A percentile compares a stretch with the other conserved stretches of the same genome.
phyloP scores from a whole-genome alignment of 2,888 invertebrate genomes.

The Syritta pipiens region DNA sequence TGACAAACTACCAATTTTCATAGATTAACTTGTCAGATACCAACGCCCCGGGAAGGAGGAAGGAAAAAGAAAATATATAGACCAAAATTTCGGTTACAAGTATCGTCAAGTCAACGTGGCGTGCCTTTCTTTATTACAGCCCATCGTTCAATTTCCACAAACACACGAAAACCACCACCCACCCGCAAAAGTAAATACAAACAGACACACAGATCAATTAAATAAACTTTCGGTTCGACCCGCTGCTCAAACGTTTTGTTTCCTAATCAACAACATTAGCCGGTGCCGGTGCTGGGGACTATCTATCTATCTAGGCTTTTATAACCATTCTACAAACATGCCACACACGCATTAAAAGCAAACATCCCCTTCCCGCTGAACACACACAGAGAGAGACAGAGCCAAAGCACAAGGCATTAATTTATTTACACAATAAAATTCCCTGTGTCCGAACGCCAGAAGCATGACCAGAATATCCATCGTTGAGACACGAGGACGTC shows the following conservation, averaged over 20 bases:
- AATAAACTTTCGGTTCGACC: conserved; percentile 56
- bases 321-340: conserved; percentile 49
- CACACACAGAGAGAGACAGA: conserved; percentile 1
- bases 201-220: conserved; percentile 56
- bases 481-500: too few species aligned
- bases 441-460: conserved; percentile 57
- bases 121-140: conserved; percentile 1
- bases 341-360: conserved; percentile 55
- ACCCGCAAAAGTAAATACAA: conserved; percentile 2
- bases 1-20: background rate
- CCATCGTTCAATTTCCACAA: conserved; percentile 7
- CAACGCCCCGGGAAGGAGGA: background rate
- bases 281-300: too few species aligned
- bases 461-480: conserved; percentile 61
- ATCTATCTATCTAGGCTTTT: conserved; percentile 36
- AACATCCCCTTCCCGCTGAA: conserved; percentile 1
- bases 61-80: background rate
- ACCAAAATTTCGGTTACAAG: background rate
- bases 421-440: conserved; percentile 67
- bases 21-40: conserved; percentile 32
- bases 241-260: conserved; percentile 61
- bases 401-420: conserved; percentile 51
- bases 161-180: background rate
- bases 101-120: background rate
- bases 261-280: conserved; percentile 68